Conservation (phyloP, 2,888 invertebrate genomes). For the Microctonus hyperodae region DNA sequence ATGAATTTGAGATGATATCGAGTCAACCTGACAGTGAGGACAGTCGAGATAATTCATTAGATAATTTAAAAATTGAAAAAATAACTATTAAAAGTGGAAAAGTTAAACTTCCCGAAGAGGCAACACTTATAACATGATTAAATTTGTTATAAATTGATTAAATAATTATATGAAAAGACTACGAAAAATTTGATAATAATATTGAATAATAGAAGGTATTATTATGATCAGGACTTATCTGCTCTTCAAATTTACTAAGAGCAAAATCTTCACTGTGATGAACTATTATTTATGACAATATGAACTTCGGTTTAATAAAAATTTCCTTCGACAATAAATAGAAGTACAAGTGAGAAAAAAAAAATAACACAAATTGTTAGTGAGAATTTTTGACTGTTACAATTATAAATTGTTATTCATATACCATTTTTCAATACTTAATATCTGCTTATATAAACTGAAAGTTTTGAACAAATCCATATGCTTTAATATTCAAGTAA, state of each 20-base stretch:
- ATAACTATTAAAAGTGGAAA: conserved; percentile 40
- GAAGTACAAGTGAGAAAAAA: neutral
- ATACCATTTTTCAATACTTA: neutral
- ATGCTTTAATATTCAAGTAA: neutral
- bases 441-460: neutral
- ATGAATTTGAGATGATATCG: conserved; percentile 52
- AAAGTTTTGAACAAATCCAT: neutral
- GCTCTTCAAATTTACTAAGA: neutral
- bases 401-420: neutral
- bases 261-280: conserved; percentile 1
- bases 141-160: neutral
- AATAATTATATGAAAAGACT: neutral
- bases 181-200: neutral
- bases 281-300: neutral
- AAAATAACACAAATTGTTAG: neutral
- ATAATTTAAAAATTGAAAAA: conserved; percentile 48
- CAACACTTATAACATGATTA: conserved; percentile 47
- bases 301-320: neutral
- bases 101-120: conserved; percentile 45
- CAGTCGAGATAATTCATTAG: conserved; percentile 44
- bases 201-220: neutral
- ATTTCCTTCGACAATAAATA: neutral
- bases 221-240: neutral
- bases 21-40: conserved; percentile 49
- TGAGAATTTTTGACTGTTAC: neutral